Percentiles rank a stretch among this genome's conserved stretches.
These are phyloP conservation scores for Cecropterus lyciades DNA, from an alignment of 1,140 invertebrate genomes.

Conservation along the genomic window DNA sequence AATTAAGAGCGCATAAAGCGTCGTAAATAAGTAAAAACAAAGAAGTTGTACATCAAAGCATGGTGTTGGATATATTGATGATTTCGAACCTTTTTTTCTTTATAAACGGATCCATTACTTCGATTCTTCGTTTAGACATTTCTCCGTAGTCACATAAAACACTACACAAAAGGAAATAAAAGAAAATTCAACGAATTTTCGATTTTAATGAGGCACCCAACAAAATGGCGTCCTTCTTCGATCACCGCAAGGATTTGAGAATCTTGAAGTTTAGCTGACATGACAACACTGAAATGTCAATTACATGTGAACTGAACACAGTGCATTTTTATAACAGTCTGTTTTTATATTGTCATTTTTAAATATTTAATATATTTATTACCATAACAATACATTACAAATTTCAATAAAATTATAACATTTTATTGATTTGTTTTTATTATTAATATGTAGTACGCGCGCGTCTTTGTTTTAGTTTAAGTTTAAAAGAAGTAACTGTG, in stretches of 20 bases:
- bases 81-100: constrained; percentile 88
- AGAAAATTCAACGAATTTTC: constrained; percentile 52
- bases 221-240: constrained; percentile 68
- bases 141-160: constrained; percentile 57
- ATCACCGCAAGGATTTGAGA: background rate
- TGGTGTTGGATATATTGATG: constrained; percentile 37
- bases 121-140: constrained; percentile 93
- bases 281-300: background rate
- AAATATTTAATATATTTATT: too few species aligned
- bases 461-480: too few species aligned
- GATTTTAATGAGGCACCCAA: constrained; percentile 52
- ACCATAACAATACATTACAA: too few species aligned
- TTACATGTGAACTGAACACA: too few species aligned
- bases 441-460: too few species aligned
- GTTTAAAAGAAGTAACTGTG: too few species aligned
- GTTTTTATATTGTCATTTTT: too few species aligned
- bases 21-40: constrained; percentile 37
- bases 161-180: constrained; percentile 42
- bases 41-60: constrained; percentile 29
- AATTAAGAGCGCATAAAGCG: background rate
- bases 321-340: too few species aligned
- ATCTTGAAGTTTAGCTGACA: background rate
- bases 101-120: constrained; percentile 92
- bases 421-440: too few species aligned
- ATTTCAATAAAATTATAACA: too few species aligned